These are phyloP conservation scores for Ophioninae sp. DNA, from an alignment of 2,888 invertebrate species.

Conservation along the genomic window DNA sequence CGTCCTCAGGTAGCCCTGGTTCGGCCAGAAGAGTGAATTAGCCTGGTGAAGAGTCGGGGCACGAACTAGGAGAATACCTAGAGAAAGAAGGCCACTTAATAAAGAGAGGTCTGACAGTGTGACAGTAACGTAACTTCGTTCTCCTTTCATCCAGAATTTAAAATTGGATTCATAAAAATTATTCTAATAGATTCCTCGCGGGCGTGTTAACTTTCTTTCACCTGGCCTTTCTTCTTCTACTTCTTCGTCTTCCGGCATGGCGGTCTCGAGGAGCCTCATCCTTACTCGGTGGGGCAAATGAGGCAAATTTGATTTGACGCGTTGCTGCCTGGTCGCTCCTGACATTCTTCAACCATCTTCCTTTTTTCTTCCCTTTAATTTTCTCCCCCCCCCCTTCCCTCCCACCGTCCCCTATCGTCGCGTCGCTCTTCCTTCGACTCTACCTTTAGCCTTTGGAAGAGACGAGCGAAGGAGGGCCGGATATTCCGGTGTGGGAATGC, in stretches of 20 bases:
- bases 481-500: conserved; percentile 10
- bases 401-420: conserved; percentile 31
- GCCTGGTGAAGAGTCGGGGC: conserved; percentile 25
- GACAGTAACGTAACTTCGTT: conserved; percentile 79
- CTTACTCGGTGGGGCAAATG: conserved; percentile 71
- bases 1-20: not conserved
- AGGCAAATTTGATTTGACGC: conserved; percentile 81
- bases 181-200: conserved; percentile 80
- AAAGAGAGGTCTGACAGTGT: conserved; percentile 77
- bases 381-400: conserved; percentile 41
- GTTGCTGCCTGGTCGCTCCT: conserved; percentile 68
- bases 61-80: conserved; percentile 35
- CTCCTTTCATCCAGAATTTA: conserved; percentile 74
- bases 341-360: conserved; percentile 56
- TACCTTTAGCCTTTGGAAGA: not conserved
- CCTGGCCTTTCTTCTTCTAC: conserved; percentile 1
- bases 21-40: conserved; percentile 29
- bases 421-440: not conserved
- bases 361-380: conserved; percentile 56
- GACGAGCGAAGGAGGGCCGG: not conserved
- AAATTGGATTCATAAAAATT: conserved; percentile 81
- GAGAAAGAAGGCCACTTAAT: conserved; percentile 75
- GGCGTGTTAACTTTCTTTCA: conserved; percentile 59
- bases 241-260: conserved; percentile 42
- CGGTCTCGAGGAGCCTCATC: conserved; percentile 65